Evolutionary conservation across 2,888 invertebrate genomes (phyloP).

Genomic region (Dryocosmus kuriphilus): DNA sequence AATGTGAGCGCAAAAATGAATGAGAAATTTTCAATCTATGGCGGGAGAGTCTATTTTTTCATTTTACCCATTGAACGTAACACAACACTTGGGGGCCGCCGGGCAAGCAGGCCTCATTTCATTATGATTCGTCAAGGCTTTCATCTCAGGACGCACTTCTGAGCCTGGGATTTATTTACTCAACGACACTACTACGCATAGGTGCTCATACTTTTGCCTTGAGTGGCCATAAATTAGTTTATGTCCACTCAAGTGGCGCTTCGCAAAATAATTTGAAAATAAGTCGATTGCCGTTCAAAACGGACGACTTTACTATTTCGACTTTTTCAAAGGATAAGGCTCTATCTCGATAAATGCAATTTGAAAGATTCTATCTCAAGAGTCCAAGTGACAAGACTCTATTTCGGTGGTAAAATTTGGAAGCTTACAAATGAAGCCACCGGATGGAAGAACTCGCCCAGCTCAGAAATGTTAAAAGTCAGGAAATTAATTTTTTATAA

Average conservation of each 20-base stretch:
- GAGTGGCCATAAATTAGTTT: background rate
- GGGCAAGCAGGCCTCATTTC: constrained; percentile 65
- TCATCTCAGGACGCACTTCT: constrained; percentile 65
- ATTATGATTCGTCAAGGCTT: constrained; percentile 71
- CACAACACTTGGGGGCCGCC: constrained; percentile 59
- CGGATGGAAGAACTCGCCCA: no score
- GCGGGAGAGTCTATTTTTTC: constrained; percentile 67
- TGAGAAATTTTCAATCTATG: constrained; percentile 39
- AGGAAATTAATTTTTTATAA: no score
- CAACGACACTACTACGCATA: background rate
- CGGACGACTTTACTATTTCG: no score
- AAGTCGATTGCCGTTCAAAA: no score
- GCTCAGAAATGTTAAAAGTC: no score
- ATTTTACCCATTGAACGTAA: constrained; percentile 61
- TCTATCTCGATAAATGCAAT: no score
- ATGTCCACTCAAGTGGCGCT: background rate
- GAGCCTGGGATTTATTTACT: constrained; percentile 27
- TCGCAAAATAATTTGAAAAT: no score
- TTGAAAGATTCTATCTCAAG: no score
- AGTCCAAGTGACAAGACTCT: no score
- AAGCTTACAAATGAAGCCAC: no score
- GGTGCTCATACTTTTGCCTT: background rate
- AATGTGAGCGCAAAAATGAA: background rate
- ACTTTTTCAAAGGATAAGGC: no score
- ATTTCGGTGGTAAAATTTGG: no score